Conservation (phyloP, 2,113 vertebrate species). For the Aegotheles bennettii region DNA sequence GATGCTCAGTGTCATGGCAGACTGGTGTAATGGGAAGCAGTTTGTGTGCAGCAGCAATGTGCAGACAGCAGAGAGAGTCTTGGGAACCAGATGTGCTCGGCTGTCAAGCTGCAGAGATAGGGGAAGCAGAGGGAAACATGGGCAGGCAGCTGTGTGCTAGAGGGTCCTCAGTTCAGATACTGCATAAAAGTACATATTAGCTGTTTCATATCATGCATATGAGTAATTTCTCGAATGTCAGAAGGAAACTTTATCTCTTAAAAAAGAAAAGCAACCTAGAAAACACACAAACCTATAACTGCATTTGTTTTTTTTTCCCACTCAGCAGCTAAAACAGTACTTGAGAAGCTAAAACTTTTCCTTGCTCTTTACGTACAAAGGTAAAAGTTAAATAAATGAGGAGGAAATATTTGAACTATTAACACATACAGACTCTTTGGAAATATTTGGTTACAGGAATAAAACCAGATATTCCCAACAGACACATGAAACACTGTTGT, state of each 20-base stretch:
- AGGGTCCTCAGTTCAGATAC: background rate
- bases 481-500: background rate
- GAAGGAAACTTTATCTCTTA: background rate
- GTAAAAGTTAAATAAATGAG: background rate
- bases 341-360: background rate
- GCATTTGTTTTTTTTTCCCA: background rate
- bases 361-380: background rate
- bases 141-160: background rate
- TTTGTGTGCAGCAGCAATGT: background rate
- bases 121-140: background rate
- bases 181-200: background rate
- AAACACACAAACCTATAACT: background rate
- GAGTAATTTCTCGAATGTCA: background rate
- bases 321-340: background rate
- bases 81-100: fast-evolving
- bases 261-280: background rate
- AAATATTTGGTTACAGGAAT: background rate
- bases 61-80: background rate
- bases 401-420: background rate
- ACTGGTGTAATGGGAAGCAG: background rate
- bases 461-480: background rate
- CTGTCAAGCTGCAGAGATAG: background rate
- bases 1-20: background rate
- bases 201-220: background rate
- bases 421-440: background rate